Base-by-base conservation (phyloP, 2,797 vertebrate species). In the Coregonus sp. region DNA sequence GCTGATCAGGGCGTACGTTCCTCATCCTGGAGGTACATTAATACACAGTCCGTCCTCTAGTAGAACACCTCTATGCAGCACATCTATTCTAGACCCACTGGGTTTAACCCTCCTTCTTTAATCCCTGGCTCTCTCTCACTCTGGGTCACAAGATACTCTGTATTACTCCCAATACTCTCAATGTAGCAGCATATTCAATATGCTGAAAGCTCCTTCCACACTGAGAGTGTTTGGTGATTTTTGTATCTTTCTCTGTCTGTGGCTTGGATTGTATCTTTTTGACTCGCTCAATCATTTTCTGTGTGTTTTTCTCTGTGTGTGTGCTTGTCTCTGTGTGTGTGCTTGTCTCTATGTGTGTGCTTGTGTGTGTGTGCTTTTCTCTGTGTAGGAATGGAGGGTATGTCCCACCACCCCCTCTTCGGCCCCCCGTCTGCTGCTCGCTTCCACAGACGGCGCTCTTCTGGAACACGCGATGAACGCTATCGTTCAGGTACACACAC, bases 401-500 rank as follows among this genome's bases (percentile, higher is more conserved):
- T 99, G 89, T 97, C 96, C 74, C 97, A 97, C 63, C 94, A 97
- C 82, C 95, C 96, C 40, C 96, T 96, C 0, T 95, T 98, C 74
- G 96, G 95, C 70, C 97, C 97, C 35, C 96, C 98, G n/a, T 90
- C 93, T 20, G 92, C 92, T 0, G 97, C 97, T 71, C 96, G 97
- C 16, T 99, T 98, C 84, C 97, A 99, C 89, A 95, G 97, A 4
- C 95, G 97, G 82, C 95, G 97, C 85, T 98, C 97, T 70, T 99
- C 98, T 56, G 97, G 98, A 87, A 99, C 98, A 50, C 94, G 98
- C 85, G 98, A 99, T 86, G 98, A 99, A 59, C 97, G 97, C 84
- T 99, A 99, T 88, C 90, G 97, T 87, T 99, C 98, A 79, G 98
- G 98, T 99, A 91, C 9, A 47, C 40, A 47, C 40, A 40, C 14